Percentiles rank a stretch among this genome's conserved stretches.
These are phyloP conservation scores for Chromobotia macracanthus DNA, from an alignment of 2,797 vertebrate genomes.

Conservation along the genomic window DNA sequence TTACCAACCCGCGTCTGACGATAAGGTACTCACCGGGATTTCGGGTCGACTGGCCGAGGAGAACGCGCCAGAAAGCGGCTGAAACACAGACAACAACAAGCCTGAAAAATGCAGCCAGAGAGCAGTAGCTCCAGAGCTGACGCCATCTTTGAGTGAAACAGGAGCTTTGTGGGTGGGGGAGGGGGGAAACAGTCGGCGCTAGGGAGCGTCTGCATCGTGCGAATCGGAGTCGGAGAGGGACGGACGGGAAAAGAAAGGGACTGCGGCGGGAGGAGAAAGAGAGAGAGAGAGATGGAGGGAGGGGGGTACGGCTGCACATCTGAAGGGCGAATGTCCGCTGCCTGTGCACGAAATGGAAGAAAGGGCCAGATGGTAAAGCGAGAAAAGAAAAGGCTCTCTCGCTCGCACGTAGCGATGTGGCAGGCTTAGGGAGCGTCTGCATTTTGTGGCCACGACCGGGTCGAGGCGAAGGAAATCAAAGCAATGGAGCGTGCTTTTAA, in stretches of 20 bases:
- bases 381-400: constrained; percentile 71
- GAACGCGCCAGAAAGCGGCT: constrained; percentile 71
- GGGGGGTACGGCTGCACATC: constrained; percentile 72
- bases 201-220: constrained; percentile 81
- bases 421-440: constrained; percentile 75
- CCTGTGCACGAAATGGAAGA: constrained; percentile 80
- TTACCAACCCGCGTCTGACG: constrained; percentile 30
- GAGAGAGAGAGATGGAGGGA: constrained; percentile 21
- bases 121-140: constrained; percentile 79
- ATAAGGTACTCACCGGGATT: constrained; percentile 77
- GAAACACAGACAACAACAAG: constrained; percentile 81
- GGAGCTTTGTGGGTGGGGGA: constrained; percentile 80
- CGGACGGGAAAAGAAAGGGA: constrained; percentile 63
- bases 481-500: constrained; percentile 74
- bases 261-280: constrained; percentile 66
- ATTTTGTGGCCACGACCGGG: constrained; percentile 64
- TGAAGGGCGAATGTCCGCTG: constrained; percentile 78
- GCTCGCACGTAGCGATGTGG: constrained; percentile 54
- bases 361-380: constrained; percentile 80
- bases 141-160: constrained; percentile 88
- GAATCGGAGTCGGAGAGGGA: constrained; percentile 55
- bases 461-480: constrained; percentile 65
- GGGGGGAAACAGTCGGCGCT: constrained; percentile 76
- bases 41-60: constrained; percentile 70
- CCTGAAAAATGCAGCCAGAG: constrained; percentile 80